Evolutionary conservation across 2,113 vertebrate genomes (phyloP), one percentile per base, ranked within the genome.

Genomic region (Rhodinocichla rosea): DNA sequence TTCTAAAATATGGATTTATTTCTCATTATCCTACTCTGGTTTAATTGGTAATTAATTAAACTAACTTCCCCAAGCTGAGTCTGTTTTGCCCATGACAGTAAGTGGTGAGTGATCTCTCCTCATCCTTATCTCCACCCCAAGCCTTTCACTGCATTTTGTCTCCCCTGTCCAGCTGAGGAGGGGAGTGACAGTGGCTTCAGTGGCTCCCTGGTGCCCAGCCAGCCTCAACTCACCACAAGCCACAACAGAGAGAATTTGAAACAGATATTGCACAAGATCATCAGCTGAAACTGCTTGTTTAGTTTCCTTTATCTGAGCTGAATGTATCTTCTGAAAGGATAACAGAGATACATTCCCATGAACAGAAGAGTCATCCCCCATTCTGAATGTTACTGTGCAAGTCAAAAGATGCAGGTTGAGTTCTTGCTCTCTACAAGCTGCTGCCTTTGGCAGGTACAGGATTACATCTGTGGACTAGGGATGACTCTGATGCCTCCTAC

Each of bases 391-490:
- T n/a, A 40, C 26, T 32, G 53, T 79, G 57, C 45, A 64, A 4
- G 17, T 55, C 62, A 73, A 53, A 84, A 79, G 62, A 16, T 20
- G 23, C 47, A 42, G 49, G 19, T 42, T 45, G 60, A 65, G 18
- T 19, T 67, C 24, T 74, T 81, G 23, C 14, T 73, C n/a, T 60
- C n/a, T 40, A 35, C 52, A 37, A 35, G 59, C 35, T 44, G 27
- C 18, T 81, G 28, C 49, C 80, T 79, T 57, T 78, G 49, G 56
- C 52, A 87, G 52, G 39, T n/a, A 42, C 35, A 67, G 22, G 17
- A 32, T 45, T 50, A 37, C 0, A 0, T 9, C 73, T 64, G 2
- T 6, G 57, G 75, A 26, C 20, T 26, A 44, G 62, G 52, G 76
- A 39, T 10, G 27, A 59, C 7, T 19, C 42, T 65, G 50, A 17